These are phyloP conservation scores for Sebastolobus altivelis DNA, from an alignment of 2,797 vertebrate species.

Conservation along the genomic window DNA sequence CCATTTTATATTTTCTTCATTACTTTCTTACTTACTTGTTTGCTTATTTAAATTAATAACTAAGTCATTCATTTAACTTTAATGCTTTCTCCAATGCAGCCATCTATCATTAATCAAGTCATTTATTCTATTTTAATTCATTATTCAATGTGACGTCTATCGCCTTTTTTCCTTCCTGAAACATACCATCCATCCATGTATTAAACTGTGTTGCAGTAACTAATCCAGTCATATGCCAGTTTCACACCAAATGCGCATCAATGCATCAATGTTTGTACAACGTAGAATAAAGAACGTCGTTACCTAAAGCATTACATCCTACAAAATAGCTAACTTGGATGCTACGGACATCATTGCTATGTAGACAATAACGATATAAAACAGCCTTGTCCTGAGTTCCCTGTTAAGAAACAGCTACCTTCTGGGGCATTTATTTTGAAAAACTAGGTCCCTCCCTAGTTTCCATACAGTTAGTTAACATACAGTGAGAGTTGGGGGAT, in stretches of 20 bases:
- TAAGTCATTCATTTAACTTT: conserved; percentile 55
- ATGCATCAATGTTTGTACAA: conserved; percentile 6
- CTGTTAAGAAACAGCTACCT: too few species aligned
- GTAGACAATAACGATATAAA: not conserved
- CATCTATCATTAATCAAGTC: conserved; percentile 50
- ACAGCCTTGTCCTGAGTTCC: too few species aligned
- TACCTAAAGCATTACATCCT: not conserved
- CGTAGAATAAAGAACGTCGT: not conserved
- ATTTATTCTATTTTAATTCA: conserved; percentile 44
- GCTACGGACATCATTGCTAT: not conserved
- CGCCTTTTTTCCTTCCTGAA: conserved; percentile 24
- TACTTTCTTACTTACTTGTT: conserved; percentile 15
- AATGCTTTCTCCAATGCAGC: conserved; percentile 44
- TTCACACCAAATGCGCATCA: conserved; percentile 18
- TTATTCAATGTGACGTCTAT: conserved; percentile 37
- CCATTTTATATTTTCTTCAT: conserved; percentile 3
- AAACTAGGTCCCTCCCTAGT: not conserved
- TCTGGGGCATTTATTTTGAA: too few species aligned
- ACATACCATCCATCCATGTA: not conserved
- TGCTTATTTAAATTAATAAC: conserved; percentile 60
- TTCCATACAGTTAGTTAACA: not conserved
- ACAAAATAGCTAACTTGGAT: not conserved
- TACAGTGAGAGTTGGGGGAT: too few species aligned
- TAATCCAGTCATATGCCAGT: not conserved
- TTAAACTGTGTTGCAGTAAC: not conserved